A percentile compares a stretch with the other conserved stretches of the same genome.
Conservation (phyloP, 2,113 vertebrate species). For the Myiopsitta monachus region DNA sequence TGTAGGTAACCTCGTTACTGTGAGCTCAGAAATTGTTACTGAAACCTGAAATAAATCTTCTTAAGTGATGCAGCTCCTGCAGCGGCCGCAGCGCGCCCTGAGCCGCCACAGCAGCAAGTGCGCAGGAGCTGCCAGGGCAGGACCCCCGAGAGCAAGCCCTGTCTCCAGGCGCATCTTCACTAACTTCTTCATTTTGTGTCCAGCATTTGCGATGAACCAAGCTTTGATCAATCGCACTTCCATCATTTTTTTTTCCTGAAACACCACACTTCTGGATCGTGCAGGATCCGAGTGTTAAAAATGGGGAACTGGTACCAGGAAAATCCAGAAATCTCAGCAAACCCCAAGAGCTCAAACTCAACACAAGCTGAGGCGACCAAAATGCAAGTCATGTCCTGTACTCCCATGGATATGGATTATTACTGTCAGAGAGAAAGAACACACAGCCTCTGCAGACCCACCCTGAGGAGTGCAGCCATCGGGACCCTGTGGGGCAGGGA, state of each 20-base stretch:
- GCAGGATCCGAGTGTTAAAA: neutral
- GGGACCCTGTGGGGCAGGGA: neutral
- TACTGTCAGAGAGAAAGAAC: neutral
- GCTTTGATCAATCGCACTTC: constrained; percentile 26
- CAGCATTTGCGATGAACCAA: constrained; percentile 43
- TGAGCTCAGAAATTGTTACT: constrained; percentile 24
- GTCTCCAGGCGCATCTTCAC: constrained; percentile 45
- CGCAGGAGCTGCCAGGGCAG: constrained; percentile 40
- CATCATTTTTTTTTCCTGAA: neutral
- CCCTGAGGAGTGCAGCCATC: fast-evolving
- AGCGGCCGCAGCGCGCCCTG: neutral
- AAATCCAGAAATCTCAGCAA: neutral
- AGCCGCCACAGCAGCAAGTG: constrained; percentile 30
- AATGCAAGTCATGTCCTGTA: fast-evolving
- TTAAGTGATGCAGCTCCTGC: constrained; percentile 7
- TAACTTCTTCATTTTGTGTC: constrained; percentile 55
- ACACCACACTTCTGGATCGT: neutral
- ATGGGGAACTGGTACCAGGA: neutral
- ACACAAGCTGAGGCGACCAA: neutral
- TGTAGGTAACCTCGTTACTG: neutral
- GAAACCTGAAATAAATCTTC: constrained; percentile 47
- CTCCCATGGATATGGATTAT: fast-evolving
- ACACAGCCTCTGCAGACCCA: neutral
- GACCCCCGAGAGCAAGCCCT: constrained; percentile 11
- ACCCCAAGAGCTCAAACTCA: neutral